Evolutionary conservation across 1,140 invertebrate species (phyloP).

Genomic region (Dendroctonus valens): DNA sequence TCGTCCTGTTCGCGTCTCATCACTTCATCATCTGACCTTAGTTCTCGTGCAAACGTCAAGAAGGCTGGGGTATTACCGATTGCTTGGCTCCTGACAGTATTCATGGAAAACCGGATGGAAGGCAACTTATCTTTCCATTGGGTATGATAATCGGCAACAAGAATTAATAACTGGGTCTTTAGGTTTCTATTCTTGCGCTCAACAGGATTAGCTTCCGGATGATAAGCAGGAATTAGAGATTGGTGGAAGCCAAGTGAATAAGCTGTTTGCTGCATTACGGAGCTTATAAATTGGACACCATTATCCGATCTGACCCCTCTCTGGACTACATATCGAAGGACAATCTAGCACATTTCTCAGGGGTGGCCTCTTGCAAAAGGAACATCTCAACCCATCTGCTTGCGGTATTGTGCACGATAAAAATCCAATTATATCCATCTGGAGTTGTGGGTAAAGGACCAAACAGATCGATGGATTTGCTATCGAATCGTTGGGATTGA

Average conservation of each 20-base stretch:
- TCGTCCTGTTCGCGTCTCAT: too few relatives aligned
- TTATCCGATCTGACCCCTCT: constrained; percentile 47
- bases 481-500: constrained; percentile 33
- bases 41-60: constrained; percentile 48
- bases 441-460: constrained; percentile 31
- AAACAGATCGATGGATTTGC: constrained; percentile 39
- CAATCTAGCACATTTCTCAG: constrained; percentile 43
- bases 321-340: constrained; percentile 48
- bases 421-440: constrained; percentile 34
- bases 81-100: constrained; percentile 44
- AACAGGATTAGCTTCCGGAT: too few relatives aligned
- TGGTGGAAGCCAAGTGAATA: not conserved
- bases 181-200: too few relatives aligned
- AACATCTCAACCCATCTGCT: constrained; percentile 37
- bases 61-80: constrained; percentile 45
- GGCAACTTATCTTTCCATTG: not conserved
- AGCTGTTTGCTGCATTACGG: constrained; percentile 40
- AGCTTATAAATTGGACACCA: constrained; percentile 46
- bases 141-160: constrained; percentile 41
- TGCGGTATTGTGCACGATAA: constrained; percentile 36
- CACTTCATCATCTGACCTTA: constrained; percentile 37
- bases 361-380: constrained; percentile 36
- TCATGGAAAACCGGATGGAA: constrained; percentile 5
- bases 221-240: not conserved
- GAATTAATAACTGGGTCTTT: constrained; percentile 47